Evolutionary conservation across 1,140 invertebrate genomes (phyloP).

Genomic region (Epicauta chinensis): DNA sequence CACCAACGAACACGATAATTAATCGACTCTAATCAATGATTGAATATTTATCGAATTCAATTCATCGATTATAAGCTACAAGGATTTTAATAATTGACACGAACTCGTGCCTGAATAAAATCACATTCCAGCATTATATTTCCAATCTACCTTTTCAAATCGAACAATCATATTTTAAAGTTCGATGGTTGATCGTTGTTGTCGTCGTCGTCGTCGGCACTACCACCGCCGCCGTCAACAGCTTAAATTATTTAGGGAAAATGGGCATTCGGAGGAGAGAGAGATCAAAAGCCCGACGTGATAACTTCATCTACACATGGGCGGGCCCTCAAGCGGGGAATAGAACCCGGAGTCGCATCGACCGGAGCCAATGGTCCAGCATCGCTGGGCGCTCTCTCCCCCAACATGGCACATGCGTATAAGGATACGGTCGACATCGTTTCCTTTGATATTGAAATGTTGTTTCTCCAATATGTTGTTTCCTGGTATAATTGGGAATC

Average conservation of each 20-base stretch:
- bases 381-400: slow-evolving; percentile 10
- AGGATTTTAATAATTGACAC: no score
- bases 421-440: slow-evolving; percentile 8
- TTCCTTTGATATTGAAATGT: slow-evolving; percentile 38
- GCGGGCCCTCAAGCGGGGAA: slow-evolving; percentile 27
- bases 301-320: slow-evolving; percentile 38
- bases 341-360: slow-evolving; percentile 27
- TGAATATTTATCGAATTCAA: no score
- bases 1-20: no score
- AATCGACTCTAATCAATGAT: no score
- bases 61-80: no score
- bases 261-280: slow-evolving; percentile 24
- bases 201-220: neutral
- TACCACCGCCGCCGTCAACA: slow-evolving; percentile 7
- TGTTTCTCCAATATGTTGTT: slow-evolving; percentile 29
- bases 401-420: slow-evolving; percentile 28
- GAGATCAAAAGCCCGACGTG: slow-evolving; percentile 31
- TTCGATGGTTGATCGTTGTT: neutral
- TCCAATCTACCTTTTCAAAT: no score
- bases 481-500: slow-evolving; percentile 28
- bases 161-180: neutral
- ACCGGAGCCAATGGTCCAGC: slow-evolving; percentile 35
- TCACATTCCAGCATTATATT: no score
- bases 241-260: slow-evolving; percentile 22
- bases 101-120: no score